Base-by-base conservation (phyloP, 2,888 invertebrate species). In the Tetheella fluctuosa region DNA sequence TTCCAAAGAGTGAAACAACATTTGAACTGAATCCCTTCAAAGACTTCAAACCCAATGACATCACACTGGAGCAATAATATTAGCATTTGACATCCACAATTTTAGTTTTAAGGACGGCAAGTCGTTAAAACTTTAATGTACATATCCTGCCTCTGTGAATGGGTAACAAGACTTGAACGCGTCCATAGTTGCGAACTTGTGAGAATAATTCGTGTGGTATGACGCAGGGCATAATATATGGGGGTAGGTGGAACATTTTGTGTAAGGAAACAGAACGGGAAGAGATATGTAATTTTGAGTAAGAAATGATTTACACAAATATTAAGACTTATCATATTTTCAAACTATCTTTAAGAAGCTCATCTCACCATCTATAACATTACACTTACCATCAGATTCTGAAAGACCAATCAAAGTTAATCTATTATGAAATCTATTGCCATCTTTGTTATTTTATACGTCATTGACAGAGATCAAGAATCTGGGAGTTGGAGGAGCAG, bases 141-240 rank as follows among this genome's bases (percentile, higher is more conserved):
- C 48, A 20, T 20, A 48, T 20, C 48, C 48, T 48, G 17, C 17
- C 48, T 48, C 20, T 42, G 1, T 34, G 48, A 48, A 48, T 48
- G 20, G 17, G 17, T 48, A 48, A 48, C 48, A 48, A 48, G 8
- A 48, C 48, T 20, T 48, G 48, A 48, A 39, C 39, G 39, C 39
- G 39, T 39, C 39, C 39, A 5, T n/a, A n/a, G 39, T 39, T 39
- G 15, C 3, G 4, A 4, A 37, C 17, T 42, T 42, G 7, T 42
- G 42, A 17, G 42, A 7, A 42, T 39, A n/a, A 39, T 42, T 42
- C 42, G n/a, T 17, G 42, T 17, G 42, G 17, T 42, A 17, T 17
- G 10, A 30, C 17, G 42, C 15, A 17, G 42, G 42, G 15, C 42
- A 42, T 15, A 17, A n/a, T 30, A 10, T 7, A 30, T 2, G 37